Percentiles rank a stretch among this genome's conserved stretches.
Conservation (phyloP, 2,797 vertebrate species). For the Meriones psammophilus region DNA sequence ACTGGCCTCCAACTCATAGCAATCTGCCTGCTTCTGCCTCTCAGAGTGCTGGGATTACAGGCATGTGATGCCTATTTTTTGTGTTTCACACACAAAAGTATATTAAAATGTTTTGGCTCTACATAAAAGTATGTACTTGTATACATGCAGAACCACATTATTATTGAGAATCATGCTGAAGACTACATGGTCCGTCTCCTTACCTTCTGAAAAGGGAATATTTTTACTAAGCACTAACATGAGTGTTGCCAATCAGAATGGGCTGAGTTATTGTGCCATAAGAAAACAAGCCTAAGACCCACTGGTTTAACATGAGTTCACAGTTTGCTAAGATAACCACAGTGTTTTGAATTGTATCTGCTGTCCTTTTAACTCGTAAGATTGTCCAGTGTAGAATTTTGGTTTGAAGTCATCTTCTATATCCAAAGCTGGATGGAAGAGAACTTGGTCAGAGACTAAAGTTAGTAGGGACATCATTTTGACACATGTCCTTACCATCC, state of each 20-base stretch:
- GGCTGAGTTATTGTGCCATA: neutral
- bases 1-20: no score
- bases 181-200: neutral
- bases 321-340: neutral
- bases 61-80: neutral
- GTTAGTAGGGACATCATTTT: neutral
- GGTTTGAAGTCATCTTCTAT: neutral
- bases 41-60: no score
- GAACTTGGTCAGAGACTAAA: neutral
- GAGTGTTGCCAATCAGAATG: neutral
- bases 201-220: neutral
- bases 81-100: neutral
- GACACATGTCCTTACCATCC: neutral
- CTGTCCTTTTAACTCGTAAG: conserved; percentile 3
- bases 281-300: neutral
- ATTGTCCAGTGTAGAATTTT: conserved; percentile 7
- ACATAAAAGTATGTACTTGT: no score
- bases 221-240: neutral
- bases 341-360: neutral
- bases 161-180: neutral
- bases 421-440: neutral
- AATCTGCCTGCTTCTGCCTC: no score
- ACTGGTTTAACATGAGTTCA: conserved; percentile 7
- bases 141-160: neutral
- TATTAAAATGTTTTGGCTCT: neutral